phyloP scores from a whole-genome alignment of 1,140 invertebrate genomes.

The Drosophila varians region DNA sequence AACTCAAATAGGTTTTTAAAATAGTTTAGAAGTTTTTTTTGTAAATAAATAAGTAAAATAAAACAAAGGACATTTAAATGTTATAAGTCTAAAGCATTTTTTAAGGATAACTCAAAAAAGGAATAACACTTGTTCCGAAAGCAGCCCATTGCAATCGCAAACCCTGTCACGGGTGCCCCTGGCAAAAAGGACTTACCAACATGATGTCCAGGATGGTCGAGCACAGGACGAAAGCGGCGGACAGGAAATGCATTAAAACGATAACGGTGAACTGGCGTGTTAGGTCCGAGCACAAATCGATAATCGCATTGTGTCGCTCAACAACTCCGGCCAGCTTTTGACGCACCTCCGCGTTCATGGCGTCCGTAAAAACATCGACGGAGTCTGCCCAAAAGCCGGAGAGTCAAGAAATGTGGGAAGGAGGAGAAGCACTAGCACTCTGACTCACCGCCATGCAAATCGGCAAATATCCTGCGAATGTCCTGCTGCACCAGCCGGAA shows the following conservation, averaged over 20 bases:
- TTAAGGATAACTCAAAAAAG: too few species aligned
- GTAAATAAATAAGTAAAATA: too few species aligned
- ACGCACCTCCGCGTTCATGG: conserved; percentile 50
- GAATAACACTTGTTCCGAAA: too few species aligned
- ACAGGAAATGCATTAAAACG: conserved; percentile 82
- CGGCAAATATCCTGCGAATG: conserved; percentile 60
- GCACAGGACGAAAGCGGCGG: conserved; percentile 75
- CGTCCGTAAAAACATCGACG: conserved; percentile 38
- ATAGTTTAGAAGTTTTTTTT: too few species aligned
- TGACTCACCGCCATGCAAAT: conserved; percentile 58
- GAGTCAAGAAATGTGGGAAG: conserved; percentile 11
- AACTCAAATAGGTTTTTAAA: too few species aligned
- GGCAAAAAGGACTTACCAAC: conserved; percentile 61
- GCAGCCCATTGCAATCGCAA: too few species aligned
- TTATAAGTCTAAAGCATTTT: too few species aligned
- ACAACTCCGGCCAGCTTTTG: conserved; percentile 44
- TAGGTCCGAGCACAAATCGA: conserved; percentile 77
- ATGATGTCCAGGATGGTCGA: conserved; percentile 77
- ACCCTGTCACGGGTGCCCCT: neutral
- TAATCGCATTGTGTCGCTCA: conserved; percentile 76
- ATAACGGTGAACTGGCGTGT: conserved; percentile 71
- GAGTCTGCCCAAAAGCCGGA: neutral
- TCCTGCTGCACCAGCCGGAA: conserved; percentile 73
- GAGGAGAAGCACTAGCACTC: neutral
- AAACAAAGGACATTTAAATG: too few species aligned